Evolutionary conservation across 2,888 invertebrate species (phyloP).

Genomic region (Campoplex capitator): DNA sequence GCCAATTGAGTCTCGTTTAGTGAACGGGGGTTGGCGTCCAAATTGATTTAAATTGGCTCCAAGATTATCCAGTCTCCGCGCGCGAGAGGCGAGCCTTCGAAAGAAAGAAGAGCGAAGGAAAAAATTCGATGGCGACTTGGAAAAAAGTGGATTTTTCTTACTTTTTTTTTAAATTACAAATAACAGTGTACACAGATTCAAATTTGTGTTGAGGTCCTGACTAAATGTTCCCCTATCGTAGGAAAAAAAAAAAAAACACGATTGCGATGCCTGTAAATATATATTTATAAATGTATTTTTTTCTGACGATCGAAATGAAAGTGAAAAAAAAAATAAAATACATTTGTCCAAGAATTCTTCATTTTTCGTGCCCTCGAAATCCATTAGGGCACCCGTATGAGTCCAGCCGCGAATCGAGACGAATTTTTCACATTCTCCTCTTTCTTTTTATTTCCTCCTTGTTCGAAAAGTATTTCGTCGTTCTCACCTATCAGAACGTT

Average conservation of each 20-base stretch:
- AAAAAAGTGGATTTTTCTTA: constrained; percentile 24
- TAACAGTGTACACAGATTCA: not conserved
- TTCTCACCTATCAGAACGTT: constrained; percentile 63
- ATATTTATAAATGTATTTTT: no score
- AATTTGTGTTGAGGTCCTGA: not conserved
- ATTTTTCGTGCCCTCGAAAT: constrained; percentile 29
- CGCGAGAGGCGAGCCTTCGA: constrained; percentile 36
- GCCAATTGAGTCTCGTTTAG: constrained; percentile 83
- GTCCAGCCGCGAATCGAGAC: constrained; percentile 77
- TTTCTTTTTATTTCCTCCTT: constrained; percentile 30
- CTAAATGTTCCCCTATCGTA: constrained; percentile 25
- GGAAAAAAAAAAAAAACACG: not conserved
- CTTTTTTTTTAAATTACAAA: constrained; percentile 6
- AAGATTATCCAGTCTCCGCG: constrained; percentile 59
- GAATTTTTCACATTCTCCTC: constrained; percentile 54
- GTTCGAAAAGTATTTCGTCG: constrained; percentile 29
- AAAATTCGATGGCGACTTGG: constrained; percentile 55
- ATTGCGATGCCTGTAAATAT: no score
- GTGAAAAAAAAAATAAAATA: constrained; percentile 57
- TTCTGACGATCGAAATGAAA: constrained; percentile 55
- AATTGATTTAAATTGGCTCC: constrained; percentile 84
- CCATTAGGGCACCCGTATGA: constrained; percentile 81
- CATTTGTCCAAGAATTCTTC: constrained; percentile 74
- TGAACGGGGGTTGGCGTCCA: constrained; percentile 78
- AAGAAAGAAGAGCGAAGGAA: constrained; percentile 57